Conservation (phyloP, 2,888 invertebrate genomes). For the Neocrepidodera transversa region DNA sequence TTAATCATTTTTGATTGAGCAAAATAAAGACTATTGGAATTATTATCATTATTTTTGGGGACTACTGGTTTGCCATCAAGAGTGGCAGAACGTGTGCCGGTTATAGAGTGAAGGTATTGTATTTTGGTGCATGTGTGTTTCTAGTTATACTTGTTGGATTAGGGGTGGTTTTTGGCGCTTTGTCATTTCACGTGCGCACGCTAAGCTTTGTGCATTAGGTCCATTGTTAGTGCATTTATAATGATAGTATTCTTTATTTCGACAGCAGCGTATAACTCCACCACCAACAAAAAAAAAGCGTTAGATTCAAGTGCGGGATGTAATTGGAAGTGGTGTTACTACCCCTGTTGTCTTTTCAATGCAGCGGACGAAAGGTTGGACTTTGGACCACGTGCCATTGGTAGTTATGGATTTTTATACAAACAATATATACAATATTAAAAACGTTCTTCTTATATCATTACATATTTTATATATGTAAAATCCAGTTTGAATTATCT, state of each 20-base stretch:
- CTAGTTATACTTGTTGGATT: constrained; percentile 61
- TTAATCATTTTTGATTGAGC: too few relatives aligned
- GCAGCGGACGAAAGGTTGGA: background rate
- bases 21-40: too few relatives aligned
- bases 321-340: constrained; percentile 7
- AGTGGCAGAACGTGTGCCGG: constrained; percentile 55
- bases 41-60: too few relatives aligned
- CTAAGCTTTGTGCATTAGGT: constrained; percentile 51
- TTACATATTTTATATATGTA: too few relatives aligned
- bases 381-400: background rate
- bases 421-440: too few relatives aligned
- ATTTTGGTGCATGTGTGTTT: constrained; percentile 56
- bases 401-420: background rate
- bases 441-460: too few relatives aligned
- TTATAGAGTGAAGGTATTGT: constrained; percentile 48
- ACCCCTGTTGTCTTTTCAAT: constrained; percentile 2
- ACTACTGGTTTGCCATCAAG: constrained; percentile 32
- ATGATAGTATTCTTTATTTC: constrained; percentile 56
- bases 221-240: constrained; percentile 55
- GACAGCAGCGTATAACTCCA: constrained; percentile 34
- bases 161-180: constrained; percentile 59
- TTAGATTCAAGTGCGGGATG: constrained; percentile 34
- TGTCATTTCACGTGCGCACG: constrained; percentile 58
- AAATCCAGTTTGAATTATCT: too few relatives aligned
- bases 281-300: constrained; percentile 43